phyloP scores from a whole-genome alignment of 2,113 vertebrate species.

The Neomonachus schauinslandi region DNA sequence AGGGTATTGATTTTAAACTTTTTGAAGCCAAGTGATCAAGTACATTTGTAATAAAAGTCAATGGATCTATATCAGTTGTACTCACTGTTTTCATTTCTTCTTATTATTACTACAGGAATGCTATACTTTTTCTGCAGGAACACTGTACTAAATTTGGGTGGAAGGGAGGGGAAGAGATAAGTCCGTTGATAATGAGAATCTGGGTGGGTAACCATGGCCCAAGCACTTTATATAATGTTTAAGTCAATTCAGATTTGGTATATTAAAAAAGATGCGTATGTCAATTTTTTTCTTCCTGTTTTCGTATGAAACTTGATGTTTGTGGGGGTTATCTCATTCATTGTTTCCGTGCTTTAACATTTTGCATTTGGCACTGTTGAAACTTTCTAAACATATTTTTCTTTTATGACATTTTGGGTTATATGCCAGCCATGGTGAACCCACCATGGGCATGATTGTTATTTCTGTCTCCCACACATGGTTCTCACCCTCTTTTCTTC shows the following conservation, averaged over 20 bases:
- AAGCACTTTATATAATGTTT: conserved; percentile 68
- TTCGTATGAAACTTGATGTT: conserved; percentile 54
- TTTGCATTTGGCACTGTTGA: conserved; percentile 63
- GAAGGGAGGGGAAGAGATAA: conserved; percentile 80
- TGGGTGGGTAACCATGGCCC: conserved; percentile 56
- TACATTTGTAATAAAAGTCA: conserved; percentile 91
- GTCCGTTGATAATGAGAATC: conserved; percentile 69
- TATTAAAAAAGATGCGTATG: conserved; percentile 65
- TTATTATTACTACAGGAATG: conserved; percentile 83
- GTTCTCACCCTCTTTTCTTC: conserved; percentile 45
- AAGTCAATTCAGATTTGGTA: conserved; percentile 84
- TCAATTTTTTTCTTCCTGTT: conserved; percentile 61
- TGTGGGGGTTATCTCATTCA: conserved; percentile 49
- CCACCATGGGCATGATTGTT: conserved; percentile 44
- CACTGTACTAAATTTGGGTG: conserved; percentile 79
- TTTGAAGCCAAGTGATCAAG: conserved; percentile 91
- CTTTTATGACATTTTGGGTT: conserved; percentile 57
- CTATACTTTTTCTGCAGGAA: conserved; percentile 83
- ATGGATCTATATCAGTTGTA: conserved; percentile 89
- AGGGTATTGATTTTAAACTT: conserved; percentile 89
- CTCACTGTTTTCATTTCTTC: conserved; percentile 91
- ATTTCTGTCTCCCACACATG: conserved; percentile 56
- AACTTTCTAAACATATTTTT: conserved; percentile 60
- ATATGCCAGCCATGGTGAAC: conserved; percentile 40
- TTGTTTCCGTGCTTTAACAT: conserved; percentile 62